Evolutionary conservation across 1,140 invertebrate genomes (phyloP), one percentile per base, ranked within the genome.

Genomic region (Eueides isabella): DNA sequence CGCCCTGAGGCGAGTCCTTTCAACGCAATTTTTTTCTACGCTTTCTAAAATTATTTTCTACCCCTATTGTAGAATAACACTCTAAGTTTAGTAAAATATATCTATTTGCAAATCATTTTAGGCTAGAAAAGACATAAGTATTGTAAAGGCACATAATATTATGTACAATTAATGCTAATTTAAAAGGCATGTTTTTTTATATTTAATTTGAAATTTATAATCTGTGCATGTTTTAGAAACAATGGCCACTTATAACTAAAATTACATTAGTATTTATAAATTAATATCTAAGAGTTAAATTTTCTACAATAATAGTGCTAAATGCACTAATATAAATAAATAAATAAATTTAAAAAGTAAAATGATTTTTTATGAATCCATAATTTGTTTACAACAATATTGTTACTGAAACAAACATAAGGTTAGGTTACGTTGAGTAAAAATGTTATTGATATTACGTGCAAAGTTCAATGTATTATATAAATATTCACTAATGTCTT

Each of bases 401-500:
- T 48, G n/a, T 48, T 19, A 48, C n/a, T 16, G 14, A 41, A 14
- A 19, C 4, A 44, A 7, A 44, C 9, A 7, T 44, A 6, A 44
- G 41, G 41, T n/a, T n/a, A n/a, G n/a, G n/a, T n/a, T n/a, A n/a
- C n/a, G 41, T 19, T 1, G 19, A 19, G 16, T 44, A 44, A 38
- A 14, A n/a, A n/a, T n/a, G n/a, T 16, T 38, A 16, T 38, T 38
- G 0, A 38, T 38, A 38, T 38, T 16, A 38, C 14, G 12, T 38
- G 16, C 35, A 38, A 38, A 38, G 41, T 44, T 44, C 31, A 5
- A 31, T 31, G n/a, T n/a, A n/a, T n/a, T n/a, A n/a, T 31, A 31
- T 31, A 19, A 19, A 44, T 44, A 23, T 55, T 55, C 7, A 55
- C 19, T 69, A 35, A 69, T 33, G 80, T 80, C 78, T 80, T 80